A percentile compares a stretch with the other conserved stretches of the same genome.
Conservation (phyloP, 1,140 invertebrate genomes). For the Neodiprion lecontei region DNA sequence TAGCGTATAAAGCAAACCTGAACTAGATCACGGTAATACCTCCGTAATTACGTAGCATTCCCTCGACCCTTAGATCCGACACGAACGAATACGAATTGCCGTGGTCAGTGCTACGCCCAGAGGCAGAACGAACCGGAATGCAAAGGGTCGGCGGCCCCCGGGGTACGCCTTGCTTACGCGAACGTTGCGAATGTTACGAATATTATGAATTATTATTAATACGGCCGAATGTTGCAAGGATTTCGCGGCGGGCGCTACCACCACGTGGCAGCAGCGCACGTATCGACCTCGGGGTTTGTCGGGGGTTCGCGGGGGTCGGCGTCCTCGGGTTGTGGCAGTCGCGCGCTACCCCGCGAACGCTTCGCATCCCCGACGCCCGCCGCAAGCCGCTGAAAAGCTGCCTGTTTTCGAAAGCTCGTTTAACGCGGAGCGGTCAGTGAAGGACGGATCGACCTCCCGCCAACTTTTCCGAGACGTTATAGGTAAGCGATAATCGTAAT, state of each 20-base stretch:
- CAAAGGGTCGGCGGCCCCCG: too few relatives aligned
- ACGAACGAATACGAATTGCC: not conserved
- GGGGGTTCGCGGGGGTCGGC: slow-evolving; percentile 27
- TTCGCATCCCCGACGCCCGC: slow-evolving; percentile 18
- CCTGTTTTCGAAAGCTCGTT: slow-evolving; percentile 5
- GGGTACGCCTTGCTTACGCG: not conserved
- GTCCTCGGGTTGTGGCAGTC: slow-evolving; percentile 37
- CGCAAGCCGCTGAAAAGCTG: not conserved
- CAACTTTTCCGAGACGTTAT: too few relatives aligned
- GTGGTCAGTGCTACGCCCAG: not conserved
- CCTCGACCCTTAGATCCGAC: not conserved
- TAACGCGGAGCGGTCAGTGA: slow-evolving; percentile 4
- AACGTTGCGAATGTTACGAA: not conserved
- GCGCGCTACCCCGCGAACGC: slow-evolving; percentile 43
- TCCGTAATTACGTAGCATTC: too few relatives aligned
- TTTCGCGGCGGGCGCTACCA: slow-evolving; percentile 30
- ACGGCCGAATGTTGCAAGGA: not conserved
- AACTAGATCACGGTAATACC: too few relatives aligned
- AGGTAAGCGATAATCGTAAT: too few relatives aligned
- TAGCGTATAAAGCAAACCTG: too few relatives aligned
- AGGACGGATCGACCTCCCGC: slow-evolving; percentile 1
- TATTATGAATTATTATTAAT: too few relatives aligned
- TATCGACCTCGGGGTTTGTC: slow-evolving; percentile 38
- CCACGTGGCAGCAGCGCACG: slow-evolving; percentile 50
- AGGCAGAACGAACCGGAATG: not conserved